Conservation (phyloP, 1,140 invertebrate species). For the Bombus consobrinus region DNA sequence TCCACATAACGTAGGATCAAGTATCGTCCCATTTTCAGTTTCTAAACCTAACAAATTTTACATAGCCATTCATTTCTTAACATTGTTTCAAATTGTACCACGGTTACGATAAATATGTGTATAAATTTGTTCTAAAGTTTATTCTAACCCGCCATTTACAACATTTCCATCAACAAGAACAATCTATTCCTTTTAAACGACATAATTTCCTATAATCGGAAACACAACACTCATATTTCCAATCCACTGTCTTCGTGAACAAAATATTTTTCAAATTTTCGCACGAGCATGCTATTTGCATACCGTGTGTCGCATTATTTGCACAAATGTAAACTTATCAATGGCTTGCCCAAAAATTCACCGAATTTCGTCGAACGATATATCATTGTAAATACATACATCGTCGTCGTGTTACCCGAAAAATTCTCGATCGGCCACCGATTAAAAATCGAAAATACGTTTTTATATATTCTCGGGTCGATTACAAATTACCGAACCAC, state of each 20-base stretch:
- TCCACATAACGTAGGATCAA: too few species aligned
- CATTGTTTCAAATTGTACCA: too few species aligned
- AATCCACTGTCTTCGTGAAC: neutral
- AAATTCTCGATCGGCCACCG: neutral
- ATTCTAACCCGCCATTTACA: too few species aligned
- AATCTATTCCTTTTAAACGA: neutral
- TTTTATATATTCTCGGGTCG: neutral
- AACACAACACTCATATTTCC: neutral
- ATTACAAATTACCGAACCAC: slow-evolving; percentile 19
- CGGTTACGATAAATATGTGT: too few species aligned
- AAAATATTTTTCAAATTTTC: neutral
- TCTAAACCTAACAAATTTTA: too few species aligned
- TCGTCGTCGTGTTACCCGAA: too few species aligned
- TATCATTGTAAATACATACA: too few species aligned
- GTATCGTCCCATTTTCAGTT: too few species aligned
- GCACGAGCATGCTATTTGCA: neutral
- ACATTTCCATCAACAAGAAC: too few species aligned
- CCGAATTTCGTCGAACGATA: neutral
- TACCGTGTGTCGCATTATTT: neutral
- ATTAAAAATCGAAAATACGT: neutral
- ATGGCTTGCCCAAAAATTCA: neutral
- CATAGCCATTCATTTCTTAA: too few species aligned
- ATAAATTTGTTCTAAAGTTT: too few species aligned
- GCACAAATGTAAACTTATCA: neutral
- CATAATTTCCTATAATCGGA: neutral